Base-by-base conservation (phyloP, 2,797 vertebrate species). In the Myotis findleyi region DNA sequence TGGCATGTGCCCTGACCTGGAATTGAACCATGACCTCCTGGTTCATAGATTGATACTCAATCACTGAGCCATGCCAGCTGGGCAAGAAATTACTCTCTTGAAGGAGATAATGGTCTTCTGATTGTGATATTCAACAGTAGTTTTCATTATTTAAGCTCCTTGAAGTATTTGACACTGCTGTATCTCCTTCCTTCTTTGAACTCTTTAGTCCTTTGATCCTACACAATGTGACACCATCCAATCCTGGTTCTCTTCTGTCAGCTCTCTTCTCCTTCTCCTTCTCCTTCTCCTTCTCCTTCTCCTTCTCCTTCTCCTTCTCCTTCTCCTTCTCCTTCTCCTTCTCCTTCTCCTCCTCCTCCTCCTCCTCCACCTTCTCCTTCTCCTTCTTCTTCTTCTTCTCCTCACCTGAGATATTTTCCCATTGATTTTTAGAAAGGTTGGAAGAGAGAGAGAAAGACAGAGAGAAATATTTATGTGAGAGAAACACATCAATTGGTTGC, bases 221-320 rank as follows among this genome's bases (percentile, higher is more conserved):
- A 44, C 13, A 6, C 14, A 55, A 47, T 2, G 16, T 75, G n/a
- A 33, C 25, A 0, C 0, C 2, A n/a, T 36, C 23, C 51, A 2
- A n/a, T 44, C 16, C 51, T 57, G 30, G 23, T 44, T 71, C 33
- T 79, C 83, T 69, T 86, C 51, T 59, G 1, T 59, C 86, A 86
- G 13, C 6, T 69, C 66, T 1, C 27, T 59, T 27, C 57, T 62
- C 5, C 57, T 59, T 59, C 25, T 69, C 2, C 44, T 27, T 12
- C 12, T 55, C 8, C 27, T 59, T 59, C 27, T 27, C 5, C 57
- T 59, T 53, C 14, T 76, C 2, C 27, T 59, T 59, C 57, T 59
- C 11, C 55, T 57, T 59, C 23, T 69, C 7, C 41, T 25, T 11
- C 11, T 33, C 33, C 33, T 33, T 33, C 33, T 33, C 33, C 33